Evolutionary conservation across 2,888 invertebrate genomes (phyloP), one percentile per base, ranked within the genome.

Genomic region (Bhutanitis thaidina): DNA sequence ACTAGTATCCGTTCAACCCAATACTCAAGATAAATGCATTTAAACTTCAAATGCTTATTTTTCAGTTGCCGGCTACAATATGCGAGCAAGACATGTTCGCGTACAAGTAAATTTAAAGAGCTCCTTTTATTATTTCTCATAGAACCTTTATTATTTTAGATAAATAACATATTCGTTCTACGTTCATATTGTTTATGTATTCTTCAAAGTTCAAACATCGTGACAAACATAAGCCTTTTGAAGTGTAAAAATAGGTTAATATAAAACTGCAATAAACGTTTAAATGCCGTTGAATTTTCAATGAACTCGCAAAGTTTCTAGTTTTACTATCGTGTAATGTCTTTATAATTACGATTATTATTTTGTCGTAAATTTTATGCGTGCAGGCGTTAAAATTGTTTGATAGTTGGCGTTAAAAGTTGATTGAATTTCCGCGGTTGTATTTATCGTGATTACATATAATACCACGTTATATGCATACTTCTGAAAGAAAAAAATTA

Each of bases 361-460:
- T 54, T 49, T 27, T 46, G 49, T 49, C 54, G 57, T 60, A 54
- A 60, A 58, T 40, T 55, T 53, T 53, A 52, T 52, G 54, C 34
- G 49, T 7, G 15, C 30, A 30, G 39, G 36, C 43, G 43, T 55
- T 54, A 55, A 60, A 57, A 48, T 49, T 47, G 50, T 55, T 54
- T 59, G 41, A 45, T 44, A 59, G 46, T 43, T 34, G 49, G 35
- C 30, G 20, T 44, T 40, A 45, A 45, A 39, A 30, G 35, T 40
- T 45, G 7, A 51, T 40, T 38, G 16, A 40, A 10, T 15, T 49
- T 43, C 29, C 30, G 49, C 30, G 41, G 43, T 43, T 16, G 5
- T 49, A 32, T 27, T 27, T 27, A 27, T 8, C 27, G 27, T 27
- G 27, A 27, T 8, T 27, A 7, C 8, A 27, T 20, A 20, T 20